Evolutionary conservation across 2,113 vertebrate species (phyloP), one percentile per base, ranked within the genome.

Genomic region (Chiloscyllium plagiosum): DNA sequence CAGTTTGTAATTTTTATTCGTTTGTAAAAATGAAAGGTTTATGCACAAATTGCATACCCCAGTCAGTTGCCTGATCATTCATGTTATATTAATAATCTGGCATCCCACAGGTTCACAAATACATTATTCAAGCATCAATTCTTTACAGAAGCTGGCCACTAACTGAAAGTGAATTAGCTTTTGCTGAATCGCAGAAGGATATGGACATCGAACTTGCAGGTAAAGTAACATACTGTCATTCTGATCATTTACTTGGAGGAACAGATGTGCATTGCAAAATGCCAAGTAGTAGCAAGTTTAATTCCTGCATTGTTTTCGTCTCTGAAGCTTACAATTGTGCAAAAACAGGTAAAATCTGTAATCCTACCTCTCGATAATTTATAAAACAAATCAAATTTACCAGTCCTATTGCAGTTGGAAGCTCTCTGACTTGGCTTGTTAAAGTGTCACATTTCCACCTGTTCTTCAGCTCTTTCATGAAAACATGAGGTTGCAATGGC

Each of bases 61-160:
- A 42, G 56, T 85, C 33, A 61, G 17, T 61, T 65, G 52, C 70
- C 20, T 83, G n/a, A 26, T 96, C 10, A 19, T 96, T 85, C 33
- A 19, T 96, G 17, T 92, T 92, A 37, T 37, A 95, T 95, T 72
- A 50, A 95, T 22, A 76, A 70, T 76, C 78, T 80, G 93, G 95
- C 95, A 26, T 96, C 26, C 29, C 96, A 94, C 97, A 99, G 98
- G 50, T 94, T 96, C 98, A 98, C 96, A 98, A 98, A 96, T 99
- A 99, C 78, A 97, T 98, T 95, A 96, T 99, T 96, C 97, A 98
- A 97, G 98, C 98, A 20, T 96, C 98, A 95, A 98, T 99, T 96
- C 96, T 99, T 22, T 96, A 97, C 96, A 97, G 98, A 80, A 99
- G 98, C 96, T 99, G 98, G 99, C 93, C 97, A 80, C 97, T 99